A percentile compares a stretch with the other conserved stretches of the same genome.
phyloP scores from a whole-genome alignment of 2,113 vertebrate species.

The Sitta europaea region DNA sequence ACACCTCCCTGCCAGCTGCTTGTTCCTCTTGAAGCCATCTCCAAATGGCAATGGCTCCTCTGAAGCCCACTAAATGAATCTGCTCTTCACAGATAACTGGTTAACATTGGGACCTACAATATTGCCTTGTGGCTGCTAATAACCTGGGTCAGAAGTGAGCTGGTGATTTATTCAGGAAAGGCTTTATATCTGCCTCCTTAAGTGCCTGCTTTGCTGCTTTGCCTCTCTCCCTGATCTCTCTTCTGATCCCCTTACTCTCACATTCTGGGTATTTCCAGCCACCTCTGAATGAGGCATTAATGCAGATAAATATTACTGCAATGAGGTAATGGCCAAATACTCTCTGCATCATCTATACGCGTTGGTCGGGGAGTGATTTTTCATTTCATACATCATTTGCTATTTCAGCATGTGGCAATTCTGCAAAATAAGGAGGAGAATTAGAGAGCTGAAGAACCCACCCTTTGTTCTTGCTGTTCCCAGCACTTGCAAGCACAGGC shows the following conservation, averaged over 20 bases:
- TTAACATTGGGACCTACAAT: background rate
- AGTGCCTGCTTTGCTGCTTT: background rate
- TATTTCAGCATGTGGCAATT: slow-evolving; percentile 54
- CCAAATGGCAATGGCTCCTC: background rate
- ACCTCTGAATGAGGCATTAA: slow-evolving; percentile 39
- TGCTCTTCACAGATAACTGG: background rate
- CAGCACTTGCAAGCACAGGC: background rate
- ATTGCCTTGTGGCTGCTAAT: background rate
- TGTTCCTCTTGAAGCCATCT: background rate
- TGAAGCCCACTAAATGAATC: background rate
- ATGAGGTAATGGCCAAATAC: slow-evolving; percentile 35
- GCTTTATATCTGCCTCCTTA: background rate
- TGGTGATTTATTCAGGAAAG: background rate
- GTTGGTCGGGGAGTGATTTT: slow-evolving; percentile 47
- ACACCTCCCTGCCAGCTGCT: background rate
- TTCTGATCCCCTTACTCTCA: background rate
- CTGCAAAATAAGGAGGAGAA: slow-evolving; percentile 40
- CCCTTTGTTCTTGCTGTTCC: background rate
- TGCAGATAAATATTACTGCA: slow-evolving; percentile 56
- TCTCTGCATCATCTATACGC: slow-evolving; percentile 42
- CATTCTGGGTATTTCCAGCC: slow-evolving; percentile 20
- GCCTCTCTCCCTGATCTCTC: background rate
- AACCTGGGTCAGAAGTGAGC: background rate
- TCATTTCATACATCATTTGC: slow-evolving; percentile 65
- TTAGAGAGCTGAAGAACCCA: slow-evolving; percentile 11